Conservation (phyloP, 53 echinoderm and acorn worm genomes). For the Zoroaster sp. region DNA sequence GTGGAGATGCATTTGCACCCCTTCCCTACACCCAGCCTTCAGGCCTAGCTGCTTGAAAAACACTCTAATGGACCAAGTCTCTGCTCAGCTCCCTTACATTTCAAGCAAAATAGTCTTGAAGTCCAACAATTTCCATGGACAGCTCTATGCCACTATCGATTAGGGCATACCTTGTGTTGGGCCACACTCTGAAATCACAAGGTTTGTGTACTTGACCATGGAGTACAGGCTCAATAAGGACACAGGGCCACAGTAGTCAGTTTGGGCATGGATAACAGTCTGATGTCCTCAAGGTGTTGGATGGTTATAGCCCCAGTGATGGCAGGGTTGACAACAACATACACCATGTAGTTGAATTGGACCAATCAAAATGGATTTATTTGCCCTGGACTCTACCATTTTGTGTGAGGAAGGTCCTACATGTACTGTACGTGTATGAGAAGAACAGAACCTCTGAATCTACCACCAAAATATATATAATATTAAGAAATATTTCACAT, state of each 20-base stretch:
- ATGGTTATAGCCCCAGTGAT: background rate
- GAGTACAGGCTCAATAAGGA: background rate
- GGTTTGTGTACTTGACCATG: conserved; percentile 35
- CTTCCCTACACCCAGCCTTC: no score
- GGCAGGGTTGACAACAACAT: background rate
- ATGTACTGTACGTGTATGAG: no score
- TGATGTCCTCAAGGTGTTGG: background rate
- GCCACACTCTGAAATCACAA: conserved; percentile 4
- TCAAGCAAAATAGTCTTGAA: background rate
- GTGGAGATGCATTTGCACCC: no score
- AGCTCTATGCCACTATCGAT: background rate
- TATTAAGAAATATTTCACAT: no score
- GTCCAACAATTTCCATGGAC: background rate
- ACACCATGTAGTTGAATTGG: background rate
- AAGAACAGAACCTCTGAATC: no score
- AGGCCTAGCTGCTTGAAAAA: no score
- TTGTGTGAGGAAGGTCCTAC: background rate
- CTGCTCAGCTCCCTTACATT: no score
- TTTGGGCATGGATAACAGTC: background rate
- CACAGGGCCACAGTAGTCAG: background rate
- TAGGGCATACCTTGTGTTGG: conserved; percentile 10
- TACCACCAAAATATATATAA: no score
- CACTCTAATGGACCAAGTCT: no score
- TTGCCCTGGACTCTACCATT: conserved; percentile 14
- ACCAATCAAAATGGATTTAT: background rate